phyloP scores from a whole-genome alignment of 2,888 invertebrate genomes.

The Aspidiotus rigidus region DNA sequence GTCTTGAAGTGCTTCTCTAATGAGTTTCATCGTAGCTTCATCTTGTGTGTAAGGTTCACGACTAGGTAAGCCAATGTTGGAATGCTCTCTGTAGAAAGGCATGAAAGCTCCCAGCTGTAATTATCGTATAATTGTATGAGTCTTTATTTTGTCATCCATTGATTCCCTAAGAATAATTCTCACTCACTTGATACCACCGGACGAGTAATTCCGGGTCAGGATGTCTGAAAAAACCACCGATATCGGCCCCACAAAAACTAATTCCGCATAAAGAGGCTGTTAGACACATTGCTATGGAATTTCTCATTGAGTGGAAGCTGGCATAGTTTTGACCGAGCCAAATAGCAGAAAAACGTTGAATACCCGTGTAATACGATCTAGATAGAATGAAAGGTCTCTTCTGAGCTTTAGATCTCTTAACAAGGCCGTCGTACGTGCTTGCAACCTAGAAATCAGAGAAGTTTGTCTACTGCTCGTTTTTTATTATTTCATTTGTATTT shows the following conservation, averaged over 20 bases:
- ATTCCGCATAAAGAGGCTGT: constrained; percentile 76
- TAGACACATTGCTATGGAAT: constrained; percentile 85
- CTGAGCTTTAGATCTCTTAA: constrained; percentile 50
- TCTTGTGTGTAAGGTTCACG: constrained; percentile 93
- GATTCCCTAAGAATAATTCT: background rate
- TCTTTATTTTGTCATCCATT: background rate
- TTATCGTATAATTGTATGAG: background rate
- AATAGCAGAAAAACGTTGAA: constrained; percentile 79
- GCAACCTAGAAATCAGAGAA: constrained; percentile 36
- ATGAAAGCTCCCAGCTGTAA: constrained; percentile 72
- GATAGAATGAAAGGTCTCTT: constrained; percentile 86
- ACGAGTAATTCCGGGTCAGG: constrained; percentile 83
- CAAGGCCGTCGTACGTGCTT: constrained; percentile 54
- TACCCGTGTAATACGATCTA: constrained; percentile 82
- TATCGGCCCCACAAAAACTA: constrained; percentile 89
- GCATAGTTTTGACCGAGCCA: constrained; percentile 99
- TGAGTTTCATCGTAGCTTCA: constrained; percentile 57
- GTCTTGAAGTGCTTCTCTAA: constrained; percentile 63
- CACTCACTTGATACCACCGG: constrained; percentile 82
- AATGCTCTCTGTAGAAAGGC: constrained; percentile 91
- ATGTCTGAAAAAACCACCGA: constrained; percentile 96
- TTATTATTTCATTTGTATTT: too few relatives aligned
- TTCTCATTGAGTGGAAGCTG: constrained; percentile 85
- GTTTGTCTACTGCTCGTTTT: too few relatives aligned
- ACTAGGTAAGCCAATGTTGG: constrained; percentile 92